A percentile compares a stretch with the other conserved stretches of the same genome.
Evolutionary conservation across 2,888 invertebrate genomes (phyloP).

Genomic region (Eledone cirrhosa): DNA sequence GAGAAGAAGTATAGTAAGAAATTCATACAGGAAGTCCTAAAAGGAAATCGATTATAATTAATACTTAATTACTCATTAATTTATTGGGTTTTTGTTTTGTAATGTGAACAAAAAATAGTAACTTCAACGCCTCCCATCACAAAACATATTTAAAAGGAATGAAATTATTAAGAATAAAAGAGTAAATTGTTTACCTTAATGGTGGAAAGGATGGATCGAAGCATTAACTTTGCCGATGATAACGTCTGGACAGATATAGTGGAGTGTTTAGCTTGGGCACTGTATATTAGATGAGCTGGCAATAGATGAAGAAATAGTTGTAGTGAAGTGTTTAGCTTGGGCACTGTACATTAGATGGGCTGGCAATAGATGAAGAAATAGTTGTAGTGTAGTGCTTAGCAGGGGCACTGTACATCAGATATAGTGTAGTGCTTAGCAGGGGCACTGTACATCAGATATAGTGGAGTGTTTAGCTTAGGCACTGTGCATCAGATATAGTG

Average conservation of each 20-base stretch:
- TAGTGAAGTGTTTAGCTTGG: neutral
- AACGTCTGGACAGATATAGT: conserved; percentile 49
- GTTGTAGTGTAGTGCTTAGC: too few relatives aligned
- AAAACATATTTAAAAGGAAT: too few relatives aligned
- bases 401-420: conserved; percentile 38
- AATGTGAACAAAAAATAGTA: too few relatives aligned
- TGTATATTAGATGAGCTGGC: conserved; percentile 44
- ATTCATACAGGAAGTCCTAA: too few relatives aligned
- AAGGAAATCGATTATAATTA: too few relatives aligned
- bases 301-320: conserved; percentile 18
- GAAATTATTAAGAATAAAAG: too few relatives aligned
- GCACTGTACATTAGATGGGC: conserved; percentile 42
- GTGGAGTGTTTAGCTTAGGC: neutral
- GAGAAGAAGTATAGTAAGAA: too few relatives aligned
- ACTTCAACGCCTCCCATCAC: too few relatives aligned
- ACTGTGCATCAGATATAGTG: conserved; percentile 39
- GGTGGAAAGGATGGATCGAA: conserved; percentile 55
- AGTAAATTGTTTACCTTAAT: conserved; percentile 48
- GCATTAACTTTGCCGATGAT: conserved; percentile 59
- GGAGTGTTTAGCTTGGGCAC: conserved; percentile 33
- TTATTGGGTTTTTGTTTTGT: too few relatives aligned
- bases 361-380: conserved; percentile 34
- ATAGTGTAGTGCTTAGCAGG: neutral
- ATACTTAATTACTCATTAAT: too few relatives aligned
- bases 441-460: conserved; percentile 30